phyloP scores from a whole-genome alignment of 64 coral and sea anemone genomes.

The Montipora capricornis region DNA sequence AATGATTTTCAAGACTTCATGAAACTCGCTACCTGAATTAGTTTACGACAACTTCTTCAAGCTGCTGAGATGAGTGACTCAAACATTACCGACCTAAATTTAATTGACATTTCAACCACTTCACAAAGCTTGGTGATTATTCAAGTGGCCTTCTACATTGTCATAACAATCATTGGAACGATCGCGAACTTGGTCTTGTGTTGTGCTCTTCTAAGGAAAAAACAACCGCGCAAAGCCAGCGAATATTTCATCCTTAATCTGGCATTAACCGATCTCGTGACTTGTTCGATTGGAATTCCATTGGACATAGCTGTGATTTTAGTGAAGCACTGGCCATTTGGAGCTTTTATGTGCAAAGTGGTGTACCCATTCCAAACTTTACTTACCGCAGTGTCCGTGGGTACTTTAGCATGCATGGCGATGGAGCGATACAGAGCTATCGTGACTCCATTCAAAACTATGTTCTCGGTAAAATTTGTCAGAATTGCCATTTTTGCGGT shows the following conservation, averaged over 20 bases:
- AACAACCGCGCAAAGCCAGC: slow-evolving; percentile 59
- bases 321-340: slow-evolving; percentile 62
- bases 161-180: slow-evolving; percentile 47
- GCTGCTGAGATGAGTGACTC: neutral
- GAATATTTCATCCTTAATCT: slow-evolving; percentile 89
- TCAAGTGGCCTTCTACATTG: slow-evolving; percentile 54
- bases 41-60: no score
- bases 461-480: slow-evolving; percentile 25
- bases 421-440: slow-evolving; percentile 82
- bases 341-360: slow-evolving; percentile 76
- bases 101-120: neutral
- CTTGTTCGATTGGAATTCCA: slow-evolving; percentile 74
- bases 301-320: slow-evolving; percentile 76
- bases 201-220: slow-evolving; percentile 46
- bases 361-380: slow-evolving; percentile 84
- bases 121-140: neutral
- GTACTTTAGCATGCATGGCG: slow-evolving; percentile 77
- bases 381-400: slow-evolving; percentile 80
- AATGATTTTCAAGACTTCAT: neutral
- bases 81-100: neutral
- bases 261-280: slow-evolving; percentile 68
- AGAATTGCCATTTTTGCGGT: slow-evolving; percentile 32
- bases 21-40: no score
- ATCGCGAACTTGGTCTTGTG: slow-evolving; percentile 81
- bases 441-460: slow-evolving; percentile 74